Base-by-base conservation (phyloP, 2,113 vertebrate species). In the Ciconia maguari region DNA sequence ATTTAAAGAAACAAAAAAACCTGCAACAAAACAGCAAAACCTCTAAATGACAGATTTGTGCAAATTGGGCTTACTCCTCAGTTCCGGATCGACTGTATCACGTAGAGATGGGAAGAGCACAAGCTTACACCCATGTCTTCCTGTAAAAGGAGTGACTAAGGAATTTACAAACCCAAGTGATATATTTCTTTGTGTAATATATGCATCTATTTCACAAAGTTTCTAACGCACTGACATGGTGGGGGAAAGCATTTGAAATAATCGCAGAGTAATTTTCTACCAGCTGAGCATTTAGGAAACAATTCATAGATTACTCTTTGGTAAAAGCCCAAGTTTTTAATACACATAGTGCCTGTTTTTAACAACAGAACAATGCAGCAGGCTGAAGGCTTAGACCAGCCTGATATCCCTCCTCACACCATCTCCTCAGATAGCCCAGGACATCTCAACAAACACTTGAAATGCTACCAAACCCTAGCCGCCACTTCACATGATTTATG, bases 401-500 rank as follows among this genome's bases (percentile, higher is more conserved):
- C 89, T 38, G 78, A 96, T 97, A 97, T 92, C 96, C 97, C 97
- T 87, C 96, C 98, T 98, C 98, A 98, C 95, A 96, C 97, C 94
- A 93, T 97, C 97, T 98, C 96, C 97, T 98, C 97, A 97, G 97
- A 98, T 97, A 98, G 96, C 91, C 96, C 97, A 96, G 97, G 97
- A 98, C 98, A 97, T 97, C 98, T 98, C 98, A 98, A 98, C 97
- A 98, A 98, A 98, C 98, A 98, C 97, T 98, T 98, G 98, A 99
- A 98, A 99, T 99, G 98, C 98, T 98, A 98, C 98, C 99, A 99
- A 99, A 98, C 98, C 98, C 97, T 90, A 98, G 97, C 98, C 96
- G 98, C 98, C 98, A 99, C 98, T 99, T 98, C 98, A 98, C 97
- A 98, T 99, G 99, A 99, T 99, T 99, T 99, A 99, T 99, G 98